Evolutionary conservation across 1,140 invertebrate species (phyloP).

Genomic region (Hetaerina americana): DNA sequence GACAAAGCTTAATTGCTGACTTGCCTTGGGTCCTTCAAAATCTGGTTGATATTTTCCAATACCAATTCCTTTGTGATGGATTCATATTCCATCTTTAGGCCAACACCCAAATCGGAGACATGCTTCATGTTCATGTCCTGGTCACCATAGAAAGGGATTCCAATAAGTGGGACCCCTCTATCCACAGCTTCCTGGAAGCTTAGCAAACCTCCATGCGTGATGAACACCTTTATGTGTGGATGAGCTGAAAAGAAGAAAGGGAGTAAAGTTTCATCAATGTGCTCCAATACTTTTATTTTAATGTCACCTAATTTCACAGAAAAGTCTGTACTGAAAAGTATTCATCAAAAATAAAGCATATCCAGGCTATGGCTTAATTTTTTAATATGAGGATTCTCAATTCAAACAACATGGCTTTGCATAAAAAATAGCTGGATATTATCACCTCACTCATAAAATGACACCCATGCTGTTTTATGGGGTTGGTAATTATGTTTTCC

Average conservation of each 20-base stretch:
- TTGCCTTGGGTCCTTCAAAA: constrained; percentile 17
- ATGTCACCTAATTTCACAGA: too few species aligned
- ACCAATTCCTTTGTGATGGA: constrained; percentile 10
- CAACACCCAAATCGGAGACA: constrained; percentile 29
- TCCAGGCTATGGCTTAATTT: too few species aligned
- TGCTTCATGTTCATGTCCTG: constrained; percentile 7
- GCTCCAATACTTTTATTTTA: too few species aligned
- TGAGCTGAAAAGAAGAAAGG: not conserved
- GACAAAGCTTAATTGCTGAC: not conserved
- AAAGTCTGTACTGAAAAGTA: too few species aligned
- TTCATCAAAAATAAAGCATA: too few species aligned
- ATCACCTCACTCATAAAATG: too few species aligned
- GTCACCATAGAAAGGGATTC: constrained; percentile 17
- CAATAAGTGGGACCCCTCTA: constrained; percentile 27
- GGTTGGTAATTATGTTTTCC: too few species aligned
- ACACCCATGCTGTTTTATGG: too few species aligned
- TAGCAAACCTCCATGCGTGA: constrained; percentile 31
- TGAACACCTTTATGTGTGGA: constrained; percentile 21
- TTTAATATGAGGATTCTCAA: too few species aligned
- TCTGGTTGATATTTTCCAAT: constrained; percentile 8
- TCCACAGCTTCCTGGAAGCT: constrained; percentile 25
- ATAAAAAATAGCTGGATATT: too few species aligned
- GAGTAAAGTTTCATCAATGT: too few species aligned
- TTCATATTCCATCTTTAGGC: constrained; percentile 16
- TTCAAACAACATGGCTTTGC: too few species aligned